Evolutionary conservation across 1,140 invertebrate species (phyloP).

Genomic region (Anoplolepis gracilipes): DNA sequence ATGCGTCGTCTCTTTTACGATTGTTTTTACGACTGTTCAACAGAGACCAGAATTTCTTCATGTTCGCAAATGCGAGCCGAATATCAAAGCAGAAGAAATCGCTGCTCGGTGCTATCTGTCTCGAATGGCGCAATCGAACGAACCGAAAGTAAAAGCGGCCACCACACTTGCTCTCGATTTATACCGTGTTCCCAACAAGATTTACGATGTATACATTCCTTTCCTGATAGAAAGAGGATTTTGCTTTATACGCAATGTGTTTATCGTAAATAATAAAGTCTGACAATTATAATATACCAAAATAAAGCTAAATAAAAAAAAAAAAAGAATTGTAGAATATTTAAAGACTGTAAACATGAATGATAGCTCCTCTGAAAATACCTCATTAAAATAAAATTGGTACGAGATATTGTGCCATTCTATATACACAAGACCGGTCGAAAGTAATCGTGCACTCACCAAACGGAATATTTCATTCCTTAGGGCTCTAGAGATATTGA

Average conservation of each 20-base stretch:
- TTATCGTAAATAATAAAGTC: constrained; percentile 18
- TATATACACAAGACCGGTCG: neutral
- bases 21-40: constrained; percentile 57
- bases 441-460: neutral
- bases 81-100: constrained; percentile 64
- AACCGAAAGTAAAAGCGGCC: constrained; percentile 40
- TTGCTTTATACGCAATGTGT: neutral
- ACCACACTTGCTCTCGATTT: constrained; percentile 15
- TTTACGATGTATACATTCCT: constrained; percentile 20
- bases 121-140: constrained; percentile 32
- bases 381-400: neutral
- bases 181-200: constrained; percentile 6
- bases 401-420: too few relatives aligned
- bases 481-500: neutral
- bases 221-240: neutral
- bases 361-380: neutral
- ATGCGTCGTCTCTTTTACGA: constrained; percentile 53
- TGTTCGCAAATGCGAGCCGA: constrained; percentile 22
- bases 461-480: constrained; percentile 18
- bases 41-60: constrained; percentile 4
- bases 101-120: constrained; percentile 26
- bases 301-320: neutral
- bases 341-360: neutral
- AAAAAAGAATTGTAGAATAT: neutral
- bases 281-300: neutral